Conservation (phyloP, 1,140 invertebrate genomes). For the Contarinia nasturtii region DNA sequence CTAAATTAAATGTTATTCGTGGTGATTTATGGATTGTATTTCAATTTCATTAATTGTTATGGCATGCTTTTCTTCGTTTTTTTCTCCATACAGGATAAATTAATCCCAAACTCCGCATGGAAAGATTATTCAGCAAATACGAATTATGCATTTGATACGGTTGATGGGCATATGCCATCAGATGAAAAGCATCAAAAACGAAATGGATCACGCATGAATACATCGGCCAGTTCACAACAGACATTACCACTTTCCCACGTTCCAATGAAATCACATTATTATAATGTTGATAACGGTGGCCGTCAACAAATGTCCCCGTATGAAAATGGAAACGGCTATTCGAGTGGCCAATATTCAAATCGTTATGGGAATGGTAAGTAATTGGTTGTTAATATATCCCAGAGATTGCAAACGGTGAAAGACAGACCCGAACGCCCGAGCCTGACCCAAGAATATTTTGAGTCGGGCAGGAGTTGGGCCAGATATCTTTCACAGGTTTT, state of each 20-base stretch:
- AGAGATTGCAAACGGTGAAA: too few relatives aligned
- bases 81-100: constrained; percentile 60
- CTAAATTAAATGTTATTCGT: too few relatives aligned
- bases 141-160: constrained; percentile 73
- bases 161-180: constrained; percentile 30
- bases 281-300: constrained; percentile 10
- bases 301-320: constrained; percentile 1
- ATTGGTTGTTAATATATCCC: constrained; percentile 4
- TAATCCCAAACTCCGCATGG: constrained; percentile 67
- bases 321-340: constrained; percentile 3
- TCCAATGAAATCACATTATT: constrained; percentile 22
- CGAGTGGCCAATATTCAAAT: constrained; percentile 8
- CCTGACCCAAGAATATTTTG: too few relatives aligned
- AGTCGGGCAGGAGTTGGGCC: too few relatives aligned
- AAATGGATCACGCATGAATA: constrained; percentile 10
- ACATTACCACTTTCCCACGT: constrained; percentile 24
- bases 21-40: too few relatives aligned
- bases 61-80: too few relatives aligned
- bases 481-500: too few relatives aligned
- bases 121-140: constrained; percentile 71
- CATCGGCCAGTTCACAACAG: constrained; percentile 16
- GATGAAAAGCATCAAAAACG: constrained; percentile 40
- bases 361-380: constrained; percentile 9
- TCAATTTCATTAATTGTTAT: too few relatives aligned
- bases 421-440: too few relatives aligned